Base-by-base conservation (phyloP, 92 coral and sea anemone species). In the Palythoa grandiflora region DNA sequence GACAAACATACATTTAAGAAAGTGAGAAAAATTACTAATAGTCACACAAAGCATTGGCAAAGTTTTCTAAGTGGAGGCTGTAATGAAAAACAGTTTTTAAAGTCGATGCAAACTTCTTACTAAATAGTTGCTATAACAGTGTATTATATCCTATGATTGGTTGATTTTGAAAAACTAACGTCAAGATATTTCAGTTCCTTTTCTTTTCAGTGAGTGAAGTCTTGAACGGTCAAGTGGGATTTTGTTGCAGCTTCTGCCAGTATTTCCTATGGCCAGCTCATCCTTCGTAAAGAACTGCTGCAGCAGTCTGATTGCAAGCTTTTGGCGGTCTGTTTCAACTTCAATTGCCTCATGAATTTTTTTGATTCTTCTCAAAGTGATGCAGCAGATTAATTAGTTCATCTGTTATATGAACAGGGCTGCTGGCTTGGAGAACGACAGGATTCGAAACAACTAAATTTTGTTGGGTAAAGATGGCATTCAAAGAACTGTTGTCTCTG, bases 401-500 rank as follows among this genome's bases (percentile, higher is more conserved):
- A 39, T 77, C 89, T 48, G 73, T 66, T 53, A 63, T 68, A 63
- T 84, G 84, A 44, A 59, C 70, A 68, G 91, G 50, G 81, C 90
- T 87, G 78, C 36, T 28, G 77, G 37, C 12, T 50, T 44, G 16
- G 52, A 17, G 86, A 38, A 52, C 79, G 50, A 9, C 76, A 20
- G 47, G 76, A 11, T 37, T 71, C 17, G 17, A 36, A 40, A 40
- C 47, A 40, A 40, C 47, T 40, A 1, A 0, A 40, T 2, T 40
- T 40, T 40, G 47, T 40, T 40, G 47, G 47, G 47, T 40, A 40
- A 40, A 40, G 47, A 40, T 40, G 47, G 47, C 47, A 40, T 40
- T 40, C 6, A 5, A 40, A 40, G 47, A 40, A 40, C 47, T 40
- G 47, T 2, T 5, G 6, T 40, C 47, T 2, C 3, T 40, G 6